Percentiles rank a stretch among this genome's conserved stretches.
These are phyloP conservation scores for Lacerta bilineata DNA, from an alignment of 2,797 vertebrate species.

Conservation along the genomic window DNA sequence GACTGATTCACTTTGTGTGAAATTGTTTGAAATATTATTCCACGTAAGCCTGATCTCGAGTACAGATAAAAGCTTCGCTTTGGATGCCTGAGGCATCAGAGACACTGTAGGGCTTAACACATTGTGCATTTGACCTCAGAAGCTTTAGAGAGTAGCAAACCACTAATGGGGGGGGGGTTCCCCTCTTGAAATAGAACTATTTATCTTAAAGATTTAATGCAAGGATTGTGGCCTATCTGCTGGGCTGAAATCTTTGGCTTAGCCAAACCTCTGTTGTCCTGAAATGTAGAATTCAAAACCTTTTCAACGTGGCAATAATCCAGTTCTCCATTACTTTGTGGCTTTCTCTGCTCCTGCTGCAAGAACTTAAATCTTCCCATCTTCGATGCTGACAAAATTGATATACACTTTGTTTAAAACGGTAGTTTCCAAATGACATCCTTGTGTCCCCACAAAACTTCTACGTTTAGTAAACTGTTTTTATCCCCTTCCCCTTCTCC, in stretches of 20 bases:
- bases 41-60: constrained; percentile 76
- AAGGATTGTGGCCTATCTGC: constrained; percentile 34
- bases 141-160: constrained; percentile 61
- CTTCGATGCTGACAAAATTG: fast-evolving
- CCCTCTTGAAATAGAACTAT: constrained; percentile 68
- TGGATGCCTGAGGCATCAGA: constrained; percentile 69
- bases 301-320: background rate
- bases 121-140: constrained; percentile 78
- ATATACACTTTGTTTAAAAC: constrained; percentile 46
- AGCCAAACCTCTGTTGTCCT: constrained; percentile 38
- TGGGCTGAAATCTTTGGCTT: constrained; percentile 32
- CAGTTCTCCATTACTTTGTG: background rate
- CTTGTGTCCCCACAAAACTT: background rate
- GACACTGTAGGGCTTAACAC: constrained; percentile 71
- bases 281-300: constrained; percentile 4
- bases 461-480: background rate
- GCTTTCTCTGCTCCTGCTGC: background rate
- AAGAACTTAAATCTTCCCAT: constrained; percentile 21
- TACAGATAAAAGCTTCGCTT: constrained; percentile 74
- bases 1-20: constrained; percentile 78
- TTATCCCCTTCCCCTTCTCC: background rate
- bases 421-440: constrained; percentile 27
- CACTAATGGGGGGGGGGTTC: constrained; percentile 63
- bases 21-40: constrained; percentile 80
- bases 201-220: constrained; percentile 51